phyloP scores from a whole-genome alignment of 2,888 invertebrate genomes.

The Volucella inflata region DNA sequence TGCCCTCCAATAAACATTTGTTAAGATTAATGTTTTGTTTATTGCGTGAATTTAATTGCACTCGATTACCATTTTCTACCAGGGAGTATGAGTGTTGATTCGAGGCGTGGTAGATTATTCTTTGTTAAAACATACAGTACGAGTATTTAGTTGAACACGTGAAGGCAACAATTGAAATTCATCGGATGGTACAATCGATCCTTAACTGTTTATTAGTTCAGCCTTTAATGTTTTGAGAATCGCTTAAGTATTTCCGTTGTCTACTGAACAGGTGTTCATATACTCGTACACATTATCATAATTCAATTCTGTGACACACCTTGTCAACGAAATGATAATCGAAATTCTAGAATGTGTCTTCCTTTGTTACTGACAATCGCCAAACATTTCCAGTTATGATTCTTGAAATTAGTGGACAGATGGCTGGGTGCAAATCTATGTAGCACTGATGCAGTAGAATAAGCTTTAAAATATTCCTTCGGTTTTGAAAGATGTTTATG shows the following conservation, averaged over 20 bases:
- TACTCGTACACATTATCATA: constrained; percentile 62
- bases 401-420: too few species aligned
- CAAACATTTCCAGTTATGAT: too few species aligned
- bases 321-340: constrained; percentile 30
- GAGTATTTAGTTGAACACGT: constrained; percentile 33
- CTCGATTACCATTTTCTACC: constrained; percentile 71
- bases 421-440: too few species aligned
- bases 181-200: constrained; percentile 65
- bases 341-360: constrained; percentile 35
- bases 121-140: constrained; percentile 43
- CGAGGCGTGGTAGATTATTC: constrained; percentile 55
- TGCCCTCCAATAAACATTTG: constrained; percentile 76
- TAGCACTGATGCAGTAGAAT: too few species aligned
- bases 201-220: constrained; percentile 74
- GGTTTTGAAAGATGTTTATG: too few species aligned
- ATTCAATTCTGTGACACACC: constrained; percentile 64
- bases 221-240: constrained; percentile 69
- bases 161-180: constrained; percentile 67
- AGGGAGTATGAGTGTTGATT: constrained; percentile 41
- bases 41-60: constrained; percentile 75
- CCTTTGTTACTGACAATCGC: too few species aligned
- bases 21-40: constrained; percentile 76
- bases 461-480: too few species aligned
- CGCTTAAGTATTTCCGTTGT: constrained; percentile 71
- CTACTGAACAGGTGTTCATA: constrained; percentile 70